These are phyloP conservation scores for Diabrotica virgifera DNA, from an alignment of 1,140 invertebrate genomes.

Conservation along the genomic window DNA sequence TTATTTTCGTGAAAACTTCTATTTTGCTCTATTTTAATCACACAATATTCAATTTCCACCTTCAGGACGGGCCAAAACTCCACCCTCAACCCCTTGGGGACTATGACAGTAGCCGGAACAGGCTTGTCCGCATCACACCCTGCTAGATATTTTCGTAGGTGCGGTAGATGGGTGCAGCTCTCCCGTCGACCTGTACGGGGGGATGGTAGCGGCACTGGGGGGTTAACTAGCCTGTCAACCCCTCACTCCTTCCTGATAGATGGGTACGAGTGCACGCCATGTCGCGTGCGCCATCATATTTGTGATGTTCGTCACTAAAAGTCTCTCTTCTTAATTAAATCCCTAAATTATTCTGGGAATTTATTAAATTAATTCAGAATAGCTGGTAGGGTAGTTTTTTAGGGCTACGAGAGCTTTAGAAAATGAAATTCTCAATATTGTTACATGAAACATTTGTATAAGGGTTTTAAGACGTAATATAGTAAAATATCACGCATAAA, in stretches of 20 bases:
- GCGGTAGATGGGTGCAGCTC: not conserved
- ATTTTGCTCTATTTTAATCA: too few relatives aligned
- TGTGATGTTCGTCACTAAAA: slow-evolving; percentile 8
- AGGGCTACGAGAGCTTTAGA: too few relatives aligned
- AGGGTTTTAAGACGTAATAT: too few relatives aligned
- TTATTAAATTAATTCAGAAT: too few relatives aligned
- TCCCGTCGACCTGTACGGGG: not conserved
- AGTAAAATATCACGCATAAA: too few relatives aligned
- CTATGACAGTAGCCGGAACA: slow-evolving; percentile 8
- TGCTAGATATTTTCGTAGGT: slow-evolving; percentile 5
- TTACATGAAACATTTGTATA: too few relatives aligned
- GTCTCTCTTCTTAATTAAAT: slow-evolving; percentile 9
- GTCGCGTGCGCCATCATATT: slow-evolving; percentile 7
- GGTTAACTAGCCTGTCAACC: slow-evolving; percentile 5
- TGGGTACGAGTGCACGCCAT: slow-evolving; percentile 4
- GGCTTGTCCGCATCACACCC: slow-evolving; percentile 6
- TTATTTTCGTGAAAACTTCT: too few relatives aligned
- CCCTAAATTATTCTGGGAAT: not conserved
- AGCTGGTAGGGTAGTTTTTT: too few relatives aligned
- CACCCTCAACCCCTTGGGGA: not conserved
- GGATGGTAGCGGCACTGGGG: slow-evolving; percentile 1
- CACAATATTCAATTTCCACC: not conserved
- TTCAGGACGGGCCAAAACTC: not conserved
- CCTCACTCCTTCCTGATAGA: not conserved
- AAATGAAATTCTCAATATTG: too few relatives aligned